Base-by-base conservation (phyloP, 2,797 vertebrate genomes). In the Cyclopterus lumpus region DNA sequence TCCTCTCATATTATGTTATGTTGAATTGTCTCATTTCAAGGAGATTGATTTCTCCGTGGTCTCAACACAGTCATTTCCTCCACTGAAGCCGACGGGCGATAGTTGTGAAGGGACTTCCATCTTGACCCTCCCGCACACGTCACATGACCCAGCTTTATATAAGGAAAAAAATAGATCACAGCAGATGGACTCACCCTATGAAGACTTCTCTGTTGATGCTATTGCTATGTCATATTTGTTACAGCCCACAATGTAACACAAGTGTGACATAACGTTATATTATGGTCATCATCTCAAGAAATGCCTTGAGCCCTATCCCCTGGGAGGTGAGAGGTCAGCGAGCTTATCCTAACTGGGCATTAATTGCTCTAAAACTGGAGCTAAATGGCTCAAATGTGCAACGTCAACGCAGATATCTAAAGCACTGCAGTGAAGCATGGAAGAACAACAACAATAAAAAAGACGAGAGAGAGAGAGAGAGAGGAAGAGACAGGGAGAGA, bases 401-500 rank as follows among this genome's bases (percentile, higher is more conserved):
- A n/a, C 0, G 1, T 62, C 32, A 18, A 38, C 36, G 57, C n/a
- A 18, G 2, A 46, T 38, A 57, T 72, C 48, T 54, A 36, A 71
- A 53, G 20, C 20, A 44, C 16, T 3, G 6, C 24, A 24, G 48
- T 46, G 57, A n/a, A 38, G 57, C 30, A 16, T 42, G 7, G 5
- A 53, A 34, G 28, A 42, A 34, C 9, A 20, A 18, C 15, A 55
- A 67, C 61, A 61, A 54, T 70, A 67, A 8, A 58, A 53, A 78
- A 57, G 55, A 46, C 8, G 28, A 30, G 48, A 5, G 8, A 69
- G 71, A 60, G 51, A 26, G 44, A 26, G 16, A 63, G 64, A 76
- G 15, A 67, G 57, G 69, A 36, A 75, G 51, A 82, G 67, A 75
- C 16, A 72, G 60, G 30, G 16, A 51, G 59, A 70, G 63, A 62